Percentiles rank a stretch among this genome's conserved stretches.
phyloP scores from a whole-genome alignment of 2,888 invertebrate species.

The Trichogramma evanescens region DNA sequence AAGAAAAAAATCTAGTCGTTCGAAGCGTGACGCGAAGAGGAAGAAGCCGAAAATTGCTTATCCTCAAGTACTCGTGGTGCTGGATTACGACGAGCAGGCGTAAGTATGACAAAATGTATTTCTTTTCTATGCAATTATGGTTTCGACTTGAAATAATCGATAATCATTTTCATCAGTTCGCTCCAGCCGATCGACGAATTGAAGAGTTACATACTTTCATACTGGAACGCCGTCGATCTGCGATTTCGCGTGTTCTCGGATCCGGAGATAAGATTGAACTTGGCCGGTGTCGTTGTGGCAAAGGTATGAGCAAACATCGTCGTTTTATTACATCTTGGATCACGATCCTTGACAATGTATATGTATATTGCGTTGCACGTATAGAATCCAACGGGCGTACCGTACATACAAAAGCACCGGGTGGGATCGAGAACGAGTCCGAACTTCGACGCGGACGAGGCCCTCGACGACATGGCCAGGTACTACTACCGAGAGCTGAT shows the following conservation, averaged over 20 bases:
- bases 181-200: constrained; percentile 26
- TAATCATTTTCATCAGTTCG: constrained; percentile 18
- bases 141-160: neutral
- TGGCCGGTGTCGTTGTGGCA: constrained; percentile 31
- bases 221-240: constrained; percentile 40
- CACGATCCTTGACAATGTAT: neutral
- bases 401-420: constrained; percentile 29
- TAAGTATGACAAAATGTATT: constrained; percentile 5
- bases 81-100: constrained; percentile 28
- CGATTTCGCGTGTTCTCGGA: constrained; percentile 32
- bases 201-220: constrained; percentile 32
- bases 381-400: constrained; percentile 29
- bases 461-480: constrained; percentile 28
- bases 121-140: neutral
- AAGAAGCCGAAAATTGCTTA: constrained; percentile 27
- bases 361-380: neutral
- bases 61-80: constrained; percentile 34
- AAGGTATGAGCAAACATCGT: constrained; percentile 8
- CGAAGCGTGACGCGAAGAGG: no score
- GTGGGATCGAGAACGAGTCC: neutral
- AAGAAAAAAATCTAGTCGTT: no score
- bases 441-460: constrained; percentile 30
- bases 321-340: neutral
- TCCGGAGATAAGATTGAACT: constrained; percentile 35
- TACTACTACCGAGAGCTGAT: constrained; percentile 32